These are phyloP conservation scores for Thymelicus lineola DNA, from an alignment of 2,888 invertebrate species.

Conservation along the genomic window DNA sequence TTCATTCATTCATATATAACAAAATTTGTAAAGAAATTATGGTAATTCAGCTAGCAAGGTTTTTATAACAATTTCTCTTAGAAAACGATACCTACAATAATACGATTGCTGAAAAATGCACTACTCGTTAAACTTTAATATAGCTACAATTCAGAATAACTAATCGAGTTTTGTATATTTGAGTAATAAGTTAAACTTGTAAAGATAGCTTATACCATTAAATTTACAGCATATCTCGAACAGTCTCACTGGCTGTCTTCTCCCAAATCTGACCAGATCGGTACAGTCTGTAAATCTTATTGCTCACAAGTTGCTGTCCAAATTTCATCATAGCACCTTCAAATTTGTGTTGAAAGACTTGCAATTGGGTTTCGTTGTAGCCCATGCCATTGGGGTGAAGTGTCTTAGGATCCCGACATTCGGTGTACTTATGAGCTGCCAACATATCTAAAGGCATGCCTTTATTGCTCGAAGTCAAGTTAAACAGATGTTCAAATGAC, in stretches of 20 bases:
- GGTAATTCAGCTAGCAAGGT: neutral
- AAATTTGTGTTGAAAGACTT: constrained; percentile 77
- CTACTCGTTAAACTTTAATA: neutral
- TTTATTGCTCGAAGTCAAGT: constrained; percentile 59
- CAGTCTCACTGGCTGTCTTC: constrained; percentile 63
- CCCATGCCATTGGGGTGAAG: constrained; percentile 62
- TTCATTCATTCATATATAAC: constrained; percentile 6
- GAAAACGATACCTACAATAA: constrained; percentile 7
- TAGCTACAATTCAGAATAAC: neutral
- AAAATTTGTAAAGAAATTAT: constrained; percentile 5
- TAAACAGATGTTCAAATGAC: constrained; percentile 73
- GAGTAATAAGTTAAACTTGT: neutral
- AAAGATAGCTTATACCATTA: neutral
- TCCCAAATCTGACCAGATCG: constrained; percentile 81
- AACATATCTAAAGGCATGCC: constrained; percentile 66
- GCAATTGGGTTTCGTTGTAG: constrained; percentile 77
- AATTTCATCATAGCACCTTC: constrained; percentile 83
- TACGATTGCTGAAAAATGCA: constrained; percentile 9
- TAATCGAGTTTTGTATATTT: constrained; percentile 1
- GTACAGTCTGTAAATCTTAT: constrained; percentile 78
- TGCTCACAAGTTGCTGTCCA: constrained; percentile 73
- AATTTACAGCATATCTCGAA: constrained; percentile 66
- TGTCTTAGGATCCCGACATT: constrained; percentile 72
- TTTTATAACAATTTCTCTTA: constrained; percentile 3
- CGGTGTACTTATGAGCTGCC: constrained; percentile 76